Percentiles rank a stretch among this genome's conserved stretches.
Evolutionary conservation across 2,113 vertebrate genomes (phyloP).

Genomic region (Myiagra hebetior): DNA sequence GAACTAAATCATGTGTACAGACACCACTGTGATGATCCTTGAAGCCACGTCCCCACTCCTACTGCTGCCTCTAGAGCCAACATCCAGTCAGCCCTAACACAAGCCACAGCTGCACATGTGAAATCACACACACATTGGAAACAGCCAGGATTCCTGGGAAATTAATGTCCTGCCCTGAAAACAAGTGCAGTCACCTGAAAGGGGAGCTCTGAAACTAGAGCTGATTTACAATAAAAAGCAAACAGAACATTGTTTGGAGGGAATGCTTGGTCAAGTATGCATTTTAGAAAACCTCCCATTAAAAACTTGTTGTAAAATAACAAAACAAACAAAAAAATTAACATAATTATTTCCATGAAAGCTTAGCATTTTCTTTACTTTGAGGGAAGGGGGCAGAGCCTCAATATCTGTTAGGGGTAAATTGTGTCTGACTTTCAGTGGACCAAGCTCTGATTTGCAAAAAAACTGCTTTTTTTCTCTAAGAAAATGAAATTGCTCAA

Average conservation of each 20-base stretch:
- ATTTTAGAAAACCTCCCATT: neutral
- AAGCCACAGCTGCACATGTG: neutral
- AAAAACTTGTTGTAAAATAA: neutral
- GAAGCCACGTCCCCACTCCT: slow-evolving; percentile 10
- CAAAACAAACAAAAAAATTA: neutral
- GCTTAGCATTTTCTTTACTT: neutral
- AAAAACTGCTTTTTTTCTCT: neutral
- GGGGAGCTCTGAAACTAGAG: neutral
- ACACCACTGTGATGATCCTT: neutral
- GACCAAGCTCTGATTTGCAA: neutral
- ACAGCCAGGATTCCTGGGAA: neutral
- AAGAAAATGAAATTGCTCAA: neutral
- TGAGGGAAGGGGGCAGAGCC: neutral
- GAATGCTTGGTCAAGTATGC: neutral
- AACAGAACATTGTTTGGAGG: neutral
- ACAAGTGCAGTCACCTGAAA: neutral
- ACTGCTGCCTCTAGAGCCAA: neutral
- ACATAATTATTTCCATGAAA: neutral
- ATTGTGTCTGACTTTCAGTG: neutral
- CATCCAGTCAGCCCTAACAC: neutral
- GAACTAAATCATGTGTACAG: slow-evolving; percentile 15
- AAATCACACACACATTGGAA: neutral
- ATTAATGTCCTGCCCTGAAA: neutral
- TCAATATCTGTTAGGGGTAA: neutral
- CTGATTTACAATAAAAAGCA: neutral